Conservation (phyloP, 2,797 vertebrate genomes). For the Acipenser transmontanus region DNA sequence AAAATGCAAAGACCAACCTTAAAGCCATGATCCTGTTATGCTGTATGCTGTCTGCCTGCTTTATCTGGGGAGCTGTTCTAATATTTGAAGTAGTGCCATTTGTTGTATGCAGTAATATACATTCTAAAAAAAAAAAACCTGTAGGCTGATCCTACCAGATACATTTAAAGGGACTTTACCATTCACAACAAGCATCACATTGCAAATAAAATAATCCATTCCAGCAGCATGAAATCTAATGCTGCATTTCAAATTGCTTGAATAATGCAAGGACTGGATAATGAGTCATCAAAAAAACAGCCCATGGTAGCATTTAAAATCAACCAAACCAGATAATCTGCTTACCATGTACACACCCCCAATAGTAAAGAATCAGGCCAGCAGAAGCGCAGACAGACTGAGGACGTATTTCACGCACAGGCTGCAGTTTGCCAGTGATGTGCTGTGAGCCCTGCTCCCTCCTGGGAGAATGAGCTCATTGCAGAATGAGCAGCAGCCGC, state of each 20-base stretch:
- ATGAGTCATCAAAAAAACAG: constrained; percentile 30
- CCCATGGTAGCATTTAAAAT: constrained; percentile 23
- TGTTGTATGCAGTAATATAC: constrained; percentile 35
- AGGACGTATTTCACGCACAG: constrained; percentile 27
- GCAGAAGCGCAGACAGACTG: constrained; percentile 34
- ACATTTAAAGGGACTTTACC: constrained; percentile 19
- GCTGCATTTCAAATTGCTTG: constrained; percentile 25
- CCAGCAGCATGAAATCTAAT: constrained; percentile 18
- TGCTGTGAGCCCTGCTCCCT: constrained; percentile 30
- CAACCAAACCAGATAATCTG: constrained; percentile 27
- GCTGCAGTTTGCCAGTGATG: constrained; percentile 37
- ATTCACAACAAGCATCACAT: constrained; percentile 24
- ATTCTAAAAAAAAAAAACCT: constrained; percentile 32
- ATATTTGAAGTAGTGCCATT: constrained; percentile 27
- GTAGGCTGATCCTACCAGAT: constrained; percentile 31
- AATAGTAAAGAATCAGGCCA: constrained; percentile 37
- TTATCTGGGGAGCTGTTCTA: constrained; percentile 38
- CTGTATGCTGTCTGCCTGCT: constrained; percentile 37
- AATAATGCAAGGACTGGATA: constrained; percentile 21
- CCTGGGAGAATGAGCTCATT: constrained; percentile 42
- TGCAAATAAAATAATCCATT: constrained; percentile 22
- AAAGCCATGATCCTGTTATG: constrained; percentile 36
- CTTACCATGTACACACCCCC: constrained; percentile 54
- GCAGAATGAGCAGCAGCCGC: constrained; percentile 32
- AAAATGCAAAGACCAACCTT: constrained; percentile 38